These are phyloP conservation scores for Dermatophagoides farinae DNA, from an alignment of 1,140 invertebrate genomes.

Conservation along the genomic window DNA sequence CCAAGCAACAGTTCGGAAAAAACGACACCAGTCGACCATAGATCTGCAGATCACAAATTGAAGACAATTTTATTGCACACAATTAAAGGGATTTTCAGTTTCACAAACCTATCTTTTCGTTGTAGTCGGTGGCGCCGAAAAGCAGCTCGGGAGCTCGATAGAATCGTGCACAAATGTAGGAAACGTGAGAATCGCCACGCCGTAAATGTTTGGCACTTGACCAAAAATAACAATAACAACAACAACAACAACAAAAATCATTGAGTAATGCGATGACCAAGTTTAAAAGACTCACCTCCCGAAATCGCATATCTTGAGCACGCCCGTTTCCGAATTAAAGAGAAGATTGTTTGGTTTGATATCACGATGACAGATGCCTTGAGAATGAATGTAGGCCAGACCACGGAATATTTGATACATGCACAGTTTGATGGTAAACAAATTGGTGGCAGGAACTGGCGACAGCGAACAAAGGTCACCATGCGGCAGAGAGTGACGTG, in stretches of 20 bases:
- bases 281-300: slow-evolving; percentile 35
- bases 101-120: slow-evolving; percentile 85
- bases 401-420: slow-evolving; percentile 99
- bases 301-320: slow-evolving; percentile 95
- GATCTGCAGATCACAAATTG: too few species aligned
- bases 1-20: slow-evolving; percentile 86
- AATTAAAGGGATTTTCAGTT: too few species aligned
- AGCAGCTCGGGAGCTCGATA: slow-evolving; percentile 97
- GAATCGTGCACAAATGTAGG: slow-evolving; percentile 98
- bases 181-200: slow-evolving; percentile 95
- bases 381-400: slow-evolving; percentile 90
- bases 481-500: too few species aligned
- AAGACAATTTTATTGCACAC: slow-evolving; percentile 18
- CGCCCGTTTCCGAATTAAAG: slow-evolving; percentile 80
- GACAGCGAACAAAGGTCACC: too few species aligned
- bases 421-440: slow-evolving; percentile 36
- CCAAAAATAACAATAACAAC: slow-evolving; percentile 16
- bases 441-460: not conserved
- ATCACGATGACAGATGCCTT: slow-evolving; percentile 95
- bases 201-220: slow-evolving; percentile 89
- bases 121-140: slow-evolving; percentile 98
- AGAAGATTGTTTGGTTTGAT: slow-evolving; percentile 97
- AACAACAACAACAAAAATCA: not conserved
- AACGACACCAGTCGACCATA: slow-evolving; percentile 99
- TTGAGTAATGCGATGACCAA: not conserved